Evolutionary conservation across 1,140 invertebrate genomes (phyloP), one percentile per base, ranked within the genome.

Genomic region (Rhagoletis pomonella): DNA sequence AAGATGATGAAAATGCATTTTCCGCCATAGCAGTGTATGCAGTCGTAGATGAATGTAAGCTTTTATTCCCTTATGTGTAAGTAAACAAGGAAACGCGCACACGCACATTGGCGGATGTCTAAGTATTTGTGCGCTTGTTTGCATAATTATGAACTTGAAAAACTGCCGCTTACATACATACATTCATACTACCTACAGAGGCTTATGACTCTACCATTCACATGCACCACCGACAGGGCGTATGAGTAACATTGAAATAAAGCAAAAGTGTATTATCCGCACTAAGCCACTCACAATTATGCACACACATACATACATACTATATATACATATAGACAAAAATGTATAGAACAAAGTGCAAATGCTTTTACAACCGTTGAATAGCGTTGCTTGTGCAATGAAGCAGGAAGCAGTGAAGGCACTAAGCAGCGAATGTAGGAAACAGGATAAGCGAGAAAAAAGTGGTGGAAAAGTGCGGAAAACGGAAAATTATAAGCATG

Each of bases 381-480:
- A 29, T 55, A 7, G 73, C 14, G 73, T 47, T 55, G 17, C 5
- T 81, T 50, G 19, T 81, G 73, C 73, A 81, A 81, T 81, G 73
- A 81, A 81, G 73, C 73, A 81, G 47, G 73, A 55, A 81, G n/a
- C 9, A 67, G 14, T 10, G 29, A 19, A 55, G 17, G 47, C n/a
- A 55, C 14, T 44, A 58, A 58, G 73, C 4, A 55, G 73, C 14
- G 50, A 6, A 29, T n/a, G n/a, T 55, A 81, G 73, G 47, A 81
- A 81, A 81, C 73, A 81, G 73, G 73, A 81, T 55, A 81, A 81
- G 47, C 44, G 12, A 12, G 17, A 64, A 64, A 81, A 81, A 55
- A 55, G 7, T n/a, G 47, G n/a, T 87, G 90, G 85, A 87, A 90
- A 88, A 89, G 89, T 88, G 88, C 90, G 88, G 91, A 90, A 89